phyloP scores from a whole-genome alignment of 1,140 invertebrate species.

The Plutomurus gul region DNA sequence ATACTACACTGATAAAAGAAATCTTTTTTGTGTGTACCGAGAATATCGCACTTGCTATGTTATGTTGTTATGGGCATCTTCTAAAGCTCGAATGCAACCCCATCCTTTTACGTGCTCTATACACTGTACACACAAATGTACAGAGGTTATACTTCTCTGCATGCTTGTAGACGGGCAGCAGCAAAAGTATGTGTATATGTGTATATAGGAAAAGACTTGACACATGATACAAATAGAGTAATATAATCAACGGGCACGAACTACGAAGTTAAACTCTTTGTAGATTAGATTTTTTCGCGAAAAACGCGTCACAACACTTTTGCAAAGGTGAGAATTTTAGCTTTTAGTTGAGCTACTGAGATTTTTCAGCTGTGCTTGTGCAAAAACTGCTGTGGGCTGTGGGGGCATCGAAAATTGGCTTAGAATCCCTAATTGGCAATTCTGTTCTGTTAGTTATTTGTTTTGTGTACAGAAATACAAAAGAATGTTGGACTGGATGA shows the following conservation, averaged over 20 bases:
- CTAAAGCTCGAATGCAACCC: too few species aligned
- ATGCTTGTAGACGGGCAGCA: background rate
- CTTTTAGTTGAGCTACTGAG: too few species aligned
- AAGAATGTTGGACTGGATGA: too few species aligned
- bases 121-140: too few species aligned
- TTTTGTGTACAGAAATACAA: too few species aligned
- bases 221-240: slow-evolving; percentile 17
- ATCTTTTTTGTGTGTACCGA: too few species aligned
- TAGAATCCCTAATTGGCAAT: background rate
- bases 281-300: background rate
- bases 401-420: background rate
- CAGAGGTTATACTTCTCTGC: background rate
- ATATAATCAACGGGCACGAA: background rate
- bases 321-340: background rate
- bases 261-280: background rate
- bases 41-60: too few species aligned
- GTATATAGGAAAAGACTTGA: background rate
- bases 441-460: background rate
- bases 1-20: too few species aligned
- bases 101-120: too few species aligned
- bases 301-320: background rate
- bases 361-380: too few species aligned
- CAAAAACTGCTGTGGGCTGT: background rate
- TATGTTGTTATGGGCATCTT: too few species aligned
- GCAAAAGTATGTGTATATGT: background rate